phyloP scores from a whole-genome alignment of 2,113 vertebrate genomes.

The Epinephelus cyanopodus region DNA sequence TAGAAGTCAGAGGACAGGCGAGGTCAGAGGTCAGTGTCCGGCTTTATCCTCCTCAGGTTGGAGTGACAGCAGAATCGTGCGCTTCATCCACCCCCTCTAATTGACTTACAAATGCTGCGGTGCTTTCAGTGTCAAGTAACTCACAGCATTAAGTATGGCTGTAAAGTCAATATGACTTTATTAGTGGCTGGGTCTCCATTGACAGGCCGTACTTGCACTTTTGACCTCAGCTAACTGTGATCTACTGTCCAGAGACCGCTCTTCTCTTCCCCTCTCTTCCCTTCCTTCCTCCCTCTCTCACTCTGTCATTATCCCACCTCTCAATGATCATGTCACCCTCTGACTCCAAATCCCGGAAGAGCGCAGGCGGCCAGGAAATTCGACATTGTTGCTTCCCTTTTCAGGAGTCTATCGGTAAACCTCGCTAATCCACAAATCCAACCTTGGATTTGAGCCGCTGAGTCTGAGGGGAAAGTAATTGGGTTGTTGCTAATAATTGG shows the following conservation, averaged over 20 bases:
- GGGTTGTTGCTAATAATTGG: constrained; percentile 88
- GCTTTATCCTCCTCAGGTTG: constrained; percentile 56
- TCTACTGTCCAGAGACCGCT: constrained; percentile 64
- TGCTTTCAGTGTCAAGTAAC: constrained; percentile 68
- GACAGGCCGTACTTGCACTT: constrained; percentile 67
- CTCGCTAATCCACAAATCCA: constrained; percentile 86
- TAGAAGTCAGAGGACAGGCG: constrained; percentile 42
- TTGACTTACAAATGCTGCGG: constrained; percentile 76
- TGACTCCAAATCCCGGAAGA: constrained; percentile 82
- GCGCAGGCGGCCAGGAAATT: constrained; percentile 77
- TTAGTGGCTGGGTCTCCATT: constrained; percentile 70
- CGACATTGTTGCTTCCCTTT: constrained; percentile 81
- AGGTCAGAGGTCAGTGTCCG: constrained; percentile 72
- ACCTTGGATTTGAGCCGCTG: constrained; percentile 85
- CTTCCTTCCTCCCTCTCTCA: constrained; percentile 10
- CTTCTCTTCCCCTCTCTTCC: constrained; percentile 3
- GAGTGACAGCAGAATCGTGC: constrained; percentile 54
- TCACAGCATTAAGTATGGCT: constrained; percentile 65
- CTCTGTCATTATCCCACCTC: constrained; percentile 70
- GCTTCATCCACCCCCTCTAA: constrained; percentile 61
- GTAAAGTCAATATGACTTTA: constrained; percentile 79
- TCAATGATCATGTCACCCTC: constrained; percentile 81
- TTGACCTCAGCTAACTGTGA: constrained; percentile 73
- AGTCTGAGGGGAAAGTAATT: constrained; percentile 86
- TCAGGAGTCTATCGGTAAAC: constrained; percentile 82